phyloP scores from a whole-genome alignment of 2,888 invertebrate genomes.

The Invenusta paracnida region DNA sequence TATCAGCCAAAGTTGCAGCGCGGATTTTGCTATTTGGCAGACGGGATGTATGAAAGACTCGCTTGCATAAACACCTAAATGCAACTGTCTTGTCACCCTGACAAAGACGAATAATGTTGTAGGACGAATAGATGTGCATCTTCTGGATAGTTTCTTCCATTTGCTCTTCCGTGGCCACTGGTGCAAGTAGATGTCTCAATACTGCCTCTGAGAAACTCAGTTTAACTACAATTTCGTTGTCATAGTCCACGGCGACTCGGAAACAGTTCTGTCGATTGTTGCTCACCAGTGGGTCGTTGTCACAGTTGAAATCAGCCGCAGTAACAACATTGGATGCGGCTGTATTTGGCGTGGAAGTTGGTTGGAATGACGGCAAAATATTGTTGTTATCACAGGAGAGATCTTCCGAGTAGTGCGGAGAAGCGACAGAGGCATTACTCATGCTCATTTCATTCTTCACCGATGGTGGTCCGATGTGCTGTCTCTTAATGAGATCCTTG shows the following conservation, averaged over 20 bases:
- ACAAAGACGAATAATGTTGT: constrained; percentile 32
- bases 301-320: background rate
- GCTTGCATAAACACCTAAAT: constrained; percentile 37
- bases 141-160: constrained; percentile 37
- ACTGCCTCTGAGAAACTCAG: constrained; percentile 41
- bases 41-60: constrained; percentile 40
- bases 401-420: background rate
- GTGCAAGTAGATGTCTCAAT: constrained; percentile 22
- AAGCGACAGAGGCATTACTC: background rate
- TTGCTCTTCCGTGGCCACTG: background rate
- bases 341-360: background rate
- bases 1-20: constrained; percentile 41
- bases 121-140: constrained; percentile 41
- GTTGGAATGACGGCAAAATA: background rate
- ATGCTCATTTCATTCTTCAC: too few relatives aligned
- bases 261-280: background rate
- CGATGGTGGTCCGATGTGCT: background rate
- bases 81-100: constrained; percentile 34
- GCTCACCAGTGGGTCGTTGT: background rate
- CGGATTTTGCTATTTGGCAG: constrained; percentile 40
- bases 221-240: background rate
- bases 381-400: background rate
- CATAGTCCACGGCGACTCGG: background rate
- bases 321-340: too few relatives aligned
- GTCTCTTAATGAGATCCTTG: constrained; percentile 25